These are phyloP conservation scores for Spodoptera litura DNA, from an alignment of 1,140 invertebrate species.

Conservation along the genomic window DNA sequence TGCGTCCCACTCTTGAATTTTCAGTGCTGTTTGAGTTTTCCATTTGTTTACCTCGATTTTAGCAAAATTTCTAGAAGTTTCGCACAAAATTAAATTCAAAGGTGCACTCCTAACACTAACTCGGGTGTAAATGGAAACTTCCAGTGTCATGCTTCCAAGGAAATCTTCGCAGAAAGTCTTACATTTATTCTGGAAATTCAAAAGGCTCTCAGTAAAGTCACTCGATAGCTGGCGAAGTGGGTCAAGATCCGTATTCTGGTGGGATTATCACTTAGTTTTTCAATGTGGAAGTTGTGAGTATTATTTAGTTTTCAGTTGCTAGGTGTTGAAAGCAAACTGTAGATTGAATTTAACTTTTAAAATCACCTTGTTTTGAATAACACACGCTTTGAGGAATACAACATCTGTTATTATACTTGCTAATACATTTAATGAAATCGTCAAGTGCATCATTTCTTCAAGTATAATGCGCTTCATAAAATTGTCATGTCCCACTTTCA, in stretches of 20 bases:
- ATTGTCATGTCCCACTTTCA: conserved; percentile 16
- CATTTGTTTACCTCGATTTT: not conserved
- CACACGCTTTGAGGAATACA: too few species aligned
- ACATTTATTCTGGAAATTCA: conserved; percentile 35
- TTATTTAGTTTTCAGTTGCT: conserved; percentile 14
- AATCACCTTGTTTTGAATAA: too few species aligned
- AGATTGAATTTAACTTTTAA: not conserved
- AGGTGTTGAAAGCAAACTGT: not conserved
- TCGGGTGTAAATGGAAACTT: conserved; percentile 28
- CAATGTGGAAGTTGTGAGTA: not conserved
- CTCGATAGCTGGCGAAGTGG: conserved; percentile 36
- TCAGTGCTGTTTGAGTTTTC: not conserved
- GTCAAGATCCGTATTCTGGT: conserved; percentile 28
- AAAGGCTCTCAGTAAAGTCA: conserved; percentile 9
- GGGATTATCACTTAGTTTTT: conserved; percentile 29
- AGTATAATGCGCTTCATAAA: not conserved
- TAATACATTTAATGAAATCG: too few species aligned
- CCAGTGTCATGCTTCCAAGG: conserved; percentile 7
- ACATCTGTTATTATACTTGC: too few species aligned
- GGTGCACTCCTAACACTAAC: not conserved
- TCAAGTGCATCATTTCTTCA: not conserved
- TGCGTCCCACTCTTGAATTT: not conserved
- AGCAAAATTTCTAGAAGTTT: not conserved
- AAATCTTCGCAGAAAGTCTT: conserved; percentile 6
- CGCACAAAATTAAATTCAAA: conserved; percentile 11